Evolutionary conservation across 2,888 invertebrate genomes (phyloP).

Genomic region (Furcula furcula): DNA sequence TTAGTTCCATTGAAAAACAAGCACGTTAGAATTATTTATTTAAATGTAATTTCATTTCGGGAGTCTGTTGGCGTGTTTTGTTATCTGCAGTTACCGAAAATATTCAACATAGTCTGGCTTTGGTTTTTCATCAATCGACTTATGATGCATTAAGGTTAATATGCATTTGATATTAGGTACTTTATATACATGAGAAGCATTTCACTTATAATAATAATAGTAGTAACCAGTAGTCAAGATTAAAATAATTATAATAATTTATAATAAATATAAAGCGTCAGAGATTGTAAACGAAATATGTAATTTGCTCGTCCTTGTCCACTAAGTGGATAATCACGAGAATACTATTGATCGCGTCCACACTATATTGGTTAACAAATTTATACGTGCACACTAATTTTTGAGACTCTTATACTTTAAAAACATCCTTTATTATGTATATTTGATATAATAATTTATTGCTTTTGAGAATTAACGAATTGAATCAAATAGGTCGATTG

Average conservation of each 20-base stretch:
- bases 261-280: neutral
- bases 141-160: too few relatives aligned
- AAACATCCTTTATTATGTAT: conserved; percentile 30
- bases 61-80: conserved; percentile 1
- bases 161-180: too few relatives aligned
- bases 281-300: conserved; percentile 28
- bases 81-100: conserved; percentile 34
- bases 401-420: conserved; percentile 26
- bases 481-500: conserved; percentile 1
- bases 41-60: conserved; percentile 1
- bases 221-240: too few relatives aligned
- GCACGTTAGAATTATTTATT: conserved; percentile 7
- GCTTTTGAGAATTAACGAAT: conserved; percentile 7
- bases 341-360: conserved; percentile 48
- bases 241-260: too few relatives aligned
- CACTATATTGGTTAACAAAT: conserved; percentile 66
- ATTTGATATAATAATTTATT: conserved; percentile 17
- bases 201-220: too few relatives aligned
- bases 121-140: too few relatives aligned
- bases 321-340: conserved; percentile 77
- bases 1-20: neutral
- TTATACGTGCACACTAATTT: conserved; percentile 59
- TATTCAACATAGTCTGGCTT: conserved; percentile 49
- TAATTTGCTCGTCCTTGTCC: conserved; percentile 61
- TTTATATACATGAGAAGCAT: too few relatives aligned